Evolutionary conservation across 2,113 vertebrate species (phyloP).

Genomic region (Phoenicopterus ruber): DNA sequence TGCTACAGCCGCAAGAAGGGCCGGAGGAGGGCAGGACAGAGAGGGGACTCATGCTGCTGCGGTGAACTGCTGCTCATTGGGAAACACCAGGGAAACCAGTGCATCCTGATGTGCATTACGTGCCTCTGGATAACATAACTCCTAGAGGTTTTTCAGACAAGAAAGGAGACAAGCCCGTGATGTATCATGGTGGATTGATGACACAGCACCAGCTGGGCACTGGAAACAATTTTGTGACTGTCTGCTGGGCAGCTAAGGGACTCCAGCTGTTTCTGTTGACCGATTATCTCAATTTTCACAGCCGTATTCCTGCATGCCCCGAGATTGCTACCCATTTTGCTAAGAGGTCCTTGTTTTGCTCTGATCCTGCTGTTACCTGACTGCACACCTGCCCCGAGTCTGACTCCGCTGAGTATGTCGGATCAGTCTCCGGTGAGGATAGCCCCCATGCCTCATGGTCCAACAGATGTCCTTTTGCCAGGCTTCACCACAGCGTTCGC

Average conservation of each 20-base stretch:
- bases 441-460: neutral
- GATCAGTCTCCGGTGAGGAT: neutral
- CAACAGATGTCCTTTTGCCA: neutral
- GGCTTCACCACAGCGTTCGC: neutral
- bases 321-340: neutral
- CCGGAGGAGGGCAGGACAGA: neutral
- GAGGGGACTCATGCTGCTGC: neutral
- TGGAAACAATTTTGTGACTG: neutral
- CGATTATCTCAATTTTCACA: neutral
- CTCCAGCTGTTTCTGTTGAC: neutral
- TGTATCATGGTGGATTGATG: neutral
- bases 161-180: neutral
- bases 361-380: neutral
- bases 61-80: neutral
- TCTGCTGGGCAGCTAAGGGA: neutral
- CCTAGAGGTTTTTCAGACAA: neutral
- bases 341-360: neutral
- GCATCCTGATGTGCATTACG: neutral
- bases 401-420: rapidly evolving
- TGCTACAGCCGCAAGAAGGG: neutral
- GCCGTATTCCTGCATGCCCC: neutral
- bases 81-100: neutral
- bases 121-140: neutral
- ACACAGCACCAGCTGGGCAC: neutral
- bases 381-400: neutral